Evolutionary conservation across 2,797 vertebrate genomes (phyloP), one percentile per base, ranked within the genome.

Genomic region (Sebastes umbrosus): DNA sequence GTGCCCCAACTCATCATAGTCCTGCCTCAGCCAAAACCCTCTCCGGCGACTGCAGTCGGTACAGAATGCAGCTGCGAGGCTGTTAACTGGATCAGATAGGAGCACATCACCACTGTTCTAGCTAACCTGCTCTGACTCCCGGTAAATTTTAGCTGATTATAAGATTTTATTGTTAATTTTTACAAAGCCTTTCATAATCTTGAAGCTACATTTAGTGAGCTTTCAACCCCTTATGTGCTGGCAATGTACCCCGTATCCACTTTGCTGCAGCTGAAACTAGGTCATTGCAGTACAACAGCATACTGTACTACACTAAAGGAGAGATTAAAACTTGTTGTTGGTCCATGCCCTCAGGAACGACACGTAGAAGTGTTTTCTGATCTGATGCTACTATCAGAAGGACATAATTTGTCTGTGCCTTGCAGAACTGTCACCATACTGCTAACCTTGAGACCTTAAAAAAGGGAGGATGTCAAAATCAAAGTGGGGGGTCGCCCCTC

Each of bases 61-160:
- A 24, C 13, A 64, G 29, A 58, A 39, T 43, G 50, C 80, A 80
- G 72, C 80, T 63, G 34, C 4, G 1, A 73, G 59, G 62, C 72
- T 74, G 70, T 54, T 62, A 77, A 67, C 11, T 67, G 65, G 72
- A 83, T 84, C 76, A 68, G 52, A 69, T 18, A 22, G 16, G 29
- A 63, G 68, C 3, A 3, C 2, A 8, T 16, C 55, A 46, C 25
- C 25, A 4, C 8, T 6, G 24, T 10, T 69, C n/a, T 3, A 31
- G 46, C 55, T 24, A 52, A 75, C 52, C 12, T 57, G 52, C 55
- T 39, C 36, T 36, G 70, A 60, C 70, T 65, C 29, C 4, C 4
- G 10, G 13, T 65, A 14, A 68, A 63, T 46, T 25, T 13, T 1
- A 65, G 55, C 73, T 43, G 22, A 69, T 50, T 32, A 54, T 25